These are phyloP conservation scores for Drusus annulatus DNA, from an alignment of 1,140 invertebrate genomes.

Conservation along the genomic window DNA sequence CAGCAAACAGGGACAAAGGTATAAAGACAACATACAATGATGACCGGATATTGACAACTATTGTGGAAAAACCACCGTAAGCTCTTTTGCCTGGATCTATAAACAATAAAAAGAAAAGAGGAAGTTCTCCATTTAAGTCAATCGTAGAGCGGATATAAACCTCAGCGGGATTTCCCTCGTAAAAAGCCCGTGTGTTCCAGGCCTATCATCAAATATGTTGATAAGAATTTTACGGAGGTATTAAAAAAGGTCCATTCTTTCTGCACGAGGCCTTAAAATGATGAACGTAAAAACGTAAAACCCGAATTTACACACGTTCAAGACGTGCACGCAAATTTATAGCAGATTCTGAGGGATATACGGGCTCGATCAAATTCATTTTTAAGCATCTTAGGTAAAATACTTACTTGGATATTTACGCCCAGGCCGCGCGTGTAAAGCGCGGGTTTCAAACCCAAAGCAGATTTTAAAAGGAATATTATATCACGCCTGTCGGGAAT, in stretches of 20 bases:
- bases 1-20: too few relatives aligned
- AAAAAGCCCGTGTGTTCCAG: background rate
- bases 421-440: background rate
- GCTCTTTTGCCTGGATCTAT: background rate
- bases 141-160: background rate
- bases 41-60: too few relatives aligned
- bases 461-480: too few relatives aligned
- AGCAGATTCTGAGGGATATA: background rate
- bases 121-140: background rate
- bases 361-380: background rate
- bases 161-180: background rate
- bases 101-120: background rate
- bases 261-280: background rate
- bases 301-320: constrained; percentile 22
- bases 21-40: too few relatives aligned
- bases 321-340: constrained; percentile 31
- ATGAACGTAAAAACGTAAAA: constrained; percentile 18
- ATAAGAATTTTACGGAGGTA: constrained; percentile 9
- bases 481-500: too few relatives aligned
- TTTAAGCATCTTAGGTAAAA: constrained; percentile 18
- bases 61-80: background rate
- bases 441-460: too few relatives aligned
- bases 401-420: background rate
- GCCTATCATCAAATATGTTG: constrained; percentile 13
- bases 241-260: background rate